Evolutionary conservation across 92 coral and sea anemone species (phyloP), one percentile per base, ranked within the genome.

Genomic region (Paragorgia papillata): DNA sequence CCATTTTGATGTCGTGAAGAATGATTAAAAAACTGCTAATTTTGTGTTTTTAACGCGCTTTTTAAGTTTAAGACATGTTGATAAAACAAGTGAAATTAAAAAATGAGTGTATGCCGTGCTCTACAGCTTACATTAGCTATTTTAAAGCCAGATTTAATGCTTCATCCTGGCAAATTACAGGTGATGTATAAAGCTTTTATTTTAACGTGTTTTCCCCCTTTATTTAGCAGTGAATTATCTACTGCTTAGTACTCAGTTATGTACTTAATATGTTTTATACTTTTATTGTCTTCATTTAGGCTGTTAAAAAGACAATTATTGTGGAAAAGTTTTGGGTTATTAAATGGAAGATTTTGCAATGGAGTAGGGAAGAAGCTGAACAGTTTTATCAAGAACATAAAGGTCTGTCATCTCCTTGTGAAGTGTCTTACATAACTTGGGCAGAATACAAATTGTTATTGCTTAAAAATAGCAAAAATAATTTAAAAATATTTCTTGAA

Each of bases 121-220:
- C 32, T 91, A 28, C 91, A 93, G 84, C 73, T 93, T 20, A 93
- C 97, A 19, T 71, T 93, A 29, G 97, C 97, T 21, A 87, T 93
- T 3, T 79, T 93, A 32, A 93, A 93, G 78, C 97, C 97, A 39
- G 97, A 93, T 61, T 51, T 93, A 0, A 84, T 93, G 90, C 71
- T 84, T 58, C 86, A 91, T 60, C 92, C 90, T 1, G 87, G 75
- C 40, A 80, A 90, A 62, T 83, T 89, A 4, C 82, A 86, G 97
- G 97, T 93, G 74, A 10, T 62, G 13, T n/a, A 12, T 1, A 17
- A n/a, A 18, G 3, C 7, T 56, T 17, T 9, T 18, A 25, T 66
- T 9, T 25, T 31, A n/a, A 18, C n/a, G n/a, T n/a, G n/a, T n/a
- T n/a, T n/a, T n/a, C n/a, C n/a, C n/a, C n/a, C n/a, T n/a, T n/a